Conservation (phyloP, 2,113 vertebrate genomes). For the Macrotis lagotis region DNA sequence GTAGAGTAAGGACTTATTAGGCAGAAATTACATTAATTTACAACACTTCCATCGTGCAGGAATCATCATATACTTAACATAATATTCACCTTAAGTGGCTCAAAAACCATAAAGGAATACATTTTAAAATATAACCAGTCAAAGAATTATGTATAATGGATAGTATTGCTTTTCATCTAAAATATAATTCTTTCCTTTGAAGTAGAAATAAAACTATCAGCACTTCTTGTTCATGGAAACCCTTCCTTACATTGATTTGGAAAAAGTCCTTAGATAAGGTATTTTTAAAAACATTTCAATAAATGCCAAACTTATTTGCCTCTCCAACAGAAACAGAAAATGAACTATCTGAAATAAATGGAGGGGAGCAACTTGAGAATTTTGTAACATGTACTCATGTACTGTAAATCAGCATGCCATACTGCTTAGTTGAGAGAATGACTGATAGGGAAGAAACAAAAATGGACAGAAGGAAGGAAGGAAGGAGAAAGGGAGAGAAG, state of each 20-base stretch:
- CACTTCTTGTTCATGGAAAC: neutral
- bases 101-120: neutral
- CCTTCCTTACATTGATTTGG: neutral
- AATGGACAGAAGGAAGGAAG: no score
- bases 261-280: neutral
- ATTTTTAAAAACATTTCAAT: neutral
- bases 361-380: neutral
- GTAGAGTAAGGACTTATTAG: neutral
- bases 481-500: no score
- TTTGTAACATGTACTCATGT: neutral
- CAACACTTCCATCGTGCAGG: neutral
- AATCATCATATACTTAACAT: neutral
- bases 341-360: neutral
- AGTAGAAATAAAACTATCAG: neutral
- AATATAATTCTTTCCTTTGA: neutral
- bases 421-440: no score
- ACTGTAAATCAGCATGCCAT: neutral
- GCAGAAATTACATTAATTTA: neutral
- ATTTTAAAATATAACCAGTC: neutral
- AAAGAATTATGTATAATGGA: neutral
- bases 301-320: neutral
- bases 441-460: no score
- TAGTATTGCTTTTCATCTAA: neutral
- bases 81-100: neutral
- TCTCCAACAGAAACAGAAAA: neutral